Base-by-base conservation (phyloP, 2,888 invertebrate species). In the Amaurobius ferox region DNA sequence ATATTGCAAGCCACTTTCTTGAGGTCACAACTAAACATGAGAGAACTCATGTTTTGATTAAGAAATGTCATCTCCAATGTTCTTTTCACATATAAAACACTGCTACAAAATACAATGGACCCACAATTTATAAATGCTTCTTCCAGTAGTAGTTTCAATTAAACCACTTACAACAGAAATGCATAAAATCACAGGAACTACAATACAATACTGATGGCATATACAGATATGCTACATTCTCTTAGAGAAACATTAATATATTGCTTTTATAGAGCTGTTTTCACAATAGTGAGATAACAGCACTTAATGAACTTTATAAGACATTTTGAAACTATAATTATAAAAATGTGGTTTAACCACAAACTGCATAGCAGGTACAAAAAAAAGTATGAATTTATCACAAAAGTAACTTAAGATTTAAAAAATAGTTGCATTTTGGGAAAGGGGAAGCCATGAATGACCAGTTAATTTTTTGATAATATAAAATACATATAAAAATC, bases 1-100 rank as follows among this genome's bases (percentile, higher is more conserved):
- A 79, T 79, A 79, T 86, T 76, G 72, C 86, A 86, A 86, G 86
- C 86, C 86, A 86, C 86, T 86, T 86, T 86, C 79, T 86, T 86
- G 86, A 86, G 86, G 86, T 86, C 86, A 86, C 86, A 86, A 76
- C 86, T 86, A 86, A 73, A 86, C 86, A 86, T 86, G 86, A 86
- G 79, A 86, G 74, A 86, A 76, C 79, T 79, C 86, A 79, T 86
- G 85, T 74, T 86, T 78, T 76, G 76, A 79, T 74, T 79, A 79
- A 79, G 79, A 86, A 86, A 86, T 79, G 44, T 35, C 73, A 73
- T 86, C 71, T 86, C 77, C 86, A 79, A 85, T 64, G 62, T 79
- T 79, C 86, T 86, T 67, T 78, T 86, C 76, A 86, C 86, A 86
- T 86, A 86, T 86, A 86, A 86, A 86, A 86, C 79, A 86, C 74